phyloP scores from a whole-genome alignment of 2,888 invertebrate genomes.

The Cosmorhoe ocellata region DNA sequence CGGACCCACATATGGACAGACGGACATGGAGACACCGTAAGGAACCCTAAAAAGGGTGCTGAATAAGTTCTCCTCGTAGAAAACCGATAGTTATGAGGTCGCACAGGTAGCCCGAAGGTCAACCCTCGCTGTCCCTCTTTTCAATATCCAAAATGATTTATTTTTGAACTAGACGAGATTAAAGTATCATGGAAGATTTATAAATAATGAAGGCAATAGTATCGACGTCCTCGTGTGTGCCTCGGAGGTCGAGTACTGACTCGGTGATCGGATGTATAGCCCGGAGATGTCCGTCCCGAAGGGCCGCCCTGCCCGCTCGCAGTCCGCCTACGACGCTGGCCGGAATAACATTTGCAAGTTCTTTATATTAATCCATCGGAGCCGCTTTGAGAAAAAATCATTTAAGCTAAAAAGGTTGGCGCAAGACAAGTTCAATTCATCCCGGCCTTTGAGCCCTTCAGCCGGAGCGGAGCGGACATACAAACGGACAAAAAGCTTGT shows the following conservation, averaged over 20 bases:
- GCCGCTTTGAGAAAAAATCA: not conserved
- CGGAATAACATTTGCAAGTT: not conserved
- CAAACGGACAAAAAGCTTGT: slow-evolving; percentile 28
- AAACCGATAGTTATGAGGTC: slow-evolving; percentile 29
- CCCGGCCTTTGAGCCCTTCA: slow-evolving; percentile 13
- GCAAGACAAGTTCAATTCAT: slow-evolving; percentile 15
- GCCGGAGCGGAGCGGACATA: slow-evolving; percentile 12
- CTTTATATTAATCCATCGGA: not conserved
- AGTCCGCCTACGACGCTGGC: too few species aligned
- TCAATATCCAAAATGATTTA: slow-evolving; percentile 19
- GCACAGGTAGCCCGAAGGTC: slow-evolving; percentile 25
- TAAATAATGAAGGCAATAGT: not conserved
- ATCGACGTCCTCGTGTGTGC: not conserved
- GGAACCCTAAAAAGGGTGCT: slow-evolving; percentile 31
- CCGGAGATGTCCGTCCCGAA: too few species aligned
- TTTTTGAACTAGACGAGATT: slow-evolving; percentile 16
- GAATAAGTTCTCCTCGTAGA: slow-evolving; percentile 21
- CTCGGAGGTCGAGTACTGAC: slow-evolving; percentile 4
- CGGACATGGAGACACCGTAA: too few species aligned
- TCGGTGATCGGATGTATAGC: not conserved
- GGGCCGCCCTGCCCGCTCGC: too few species aligned
- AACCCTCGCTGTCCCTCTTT: slow-evolving; percentile 22
- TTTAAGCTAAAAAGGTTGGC: slow-evolving; percentile 11
- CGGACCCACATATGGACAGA: too few species aligned
- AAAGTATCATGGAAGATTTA: slow-evolving; percentile 16